phyloP scores from a whole-genome alignment of 1,140 invertebrate genomes.

The Diploscapter pachys region DNA sequence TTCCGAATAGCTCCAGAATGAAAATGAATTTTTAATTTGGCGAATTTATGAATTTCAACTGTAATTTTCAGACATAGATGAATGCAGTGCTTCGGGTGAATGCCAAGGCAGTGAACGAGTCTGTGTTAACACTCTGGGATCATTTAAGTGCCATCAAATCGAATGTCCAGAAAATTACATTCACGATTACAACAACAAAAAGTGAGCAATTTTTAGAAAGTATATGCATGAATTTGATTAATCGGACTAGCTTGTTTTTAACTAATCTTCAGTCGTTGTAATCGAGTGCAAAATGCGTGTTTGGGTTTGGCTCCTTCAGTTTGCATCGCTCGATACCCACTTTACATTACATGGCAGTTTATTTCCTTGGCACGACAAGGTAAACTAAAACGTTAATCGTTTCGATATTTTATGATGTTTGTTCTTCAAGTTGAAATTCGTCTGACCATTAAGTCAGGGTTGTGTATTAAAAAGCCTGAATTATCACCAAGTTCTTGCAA shows the following conservation, averaged over 20 bases:
- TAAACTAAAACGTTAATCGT: no score
- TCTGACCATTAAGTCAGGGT: no score
- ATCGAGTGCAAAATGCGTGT: conserved; percentile 43
- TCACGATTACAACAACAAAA: conserved; percentile 70
- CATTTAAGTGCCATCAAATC: conserved; percentile 79
- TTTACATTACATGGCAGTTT: conserved; percentile 57
- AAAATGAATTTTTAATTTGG: no score
- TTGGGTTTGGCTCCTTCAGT: conserved; percentile 31
- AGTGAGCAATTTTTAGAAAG: conserved; percentile 65
- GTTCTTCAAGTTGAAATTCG: no score
- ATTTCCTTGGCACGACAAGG: conserved; percentile 48
- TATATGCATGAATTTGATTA: background rate
- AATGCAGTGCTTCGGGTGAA: conserved; percentile 68
- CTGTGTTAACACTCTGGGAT: conserved; percentile 83
- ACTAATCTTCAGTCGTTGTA: conserved; percentile 49
- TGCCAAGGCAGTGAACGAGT: conserved; percentile 70
- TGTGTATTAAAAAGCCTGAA: no score
- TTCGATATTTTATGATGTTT: no score
- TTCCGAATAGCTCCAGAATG: no score
- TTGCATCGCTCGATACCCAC: conserved; percentile 44
- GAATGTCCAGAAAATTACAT: conserved; percentile 78
- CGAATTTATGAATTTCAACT: background rate
- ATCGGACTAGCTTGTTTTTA: background rate
- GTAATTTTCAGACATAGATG: conserved; percentile 72
- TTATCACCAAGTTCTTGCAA: no score